These are phyloP conservation scores for Eumaeus atala DNA, from an alignment of 1,140 invertebrate genomes.

Conservation along the genomic window DNA sequence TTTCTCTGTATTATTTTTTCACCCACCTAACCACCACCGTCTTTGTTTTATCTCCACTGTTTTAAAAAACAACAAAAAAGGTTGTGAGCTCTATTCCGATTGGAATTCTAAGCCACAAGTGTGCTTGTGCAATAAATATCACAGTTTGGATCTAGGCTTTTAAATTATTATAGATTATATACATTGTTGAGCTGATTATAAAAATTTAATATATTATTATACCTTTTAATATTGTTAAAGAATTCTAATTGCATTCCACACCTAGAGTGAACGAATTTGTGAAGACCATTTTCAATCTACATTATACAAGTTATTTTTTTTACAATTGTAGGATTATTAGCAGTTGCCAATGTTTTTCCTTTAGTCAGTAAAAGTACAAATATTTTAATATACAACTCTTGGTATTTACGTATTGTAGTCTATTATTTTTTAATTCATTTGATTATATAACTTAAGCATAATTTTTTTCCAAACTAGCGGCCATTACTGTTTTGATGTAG, in stretches of 20 bases:
- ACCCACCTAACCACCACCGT: conserved; percentile 48
- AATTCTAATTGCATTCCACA: conserved; percentile 76
- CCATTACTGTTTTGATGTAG: conserved; percentile 60
- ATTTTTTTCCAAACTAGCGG: conserved; percentile 60
- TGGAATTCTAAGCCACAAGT: conserved; percentile 73
- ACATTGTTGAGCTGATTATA: conserved; percentile 76
- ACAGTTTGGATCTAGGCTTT: conserved; percentile 76
- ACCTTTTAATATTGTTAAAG: conserved; percentile 76
- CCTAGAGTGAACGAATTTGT: conserved; percentile 73
- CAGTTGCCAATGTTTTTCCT: conserved; percentile 75
- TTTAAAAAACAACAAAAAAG: conserved; percentile 58
- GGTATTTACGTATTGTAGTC: conserved; percentile 75
- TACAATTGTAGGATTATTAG: conserved; percentile 73
- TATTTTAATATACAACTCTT: conserved; percentile 76
- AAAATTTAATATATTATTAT: conserved; percentile 77
- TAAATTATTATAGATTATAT: conserved; percentile 77
- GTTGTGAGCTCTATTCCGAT: conserved; percentile 75
- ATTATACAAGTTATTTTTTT: conserved; percentile 74
- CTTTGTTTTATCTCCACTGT: conserved; percentile 50
- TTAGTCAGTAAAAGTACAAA: conserved; percentile 77
- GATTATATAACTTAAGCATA: conserved; percentile 72
- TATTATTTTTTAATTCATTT: conserved; percentile 69
- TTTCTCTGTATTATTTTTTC: conserved; percentile 35
- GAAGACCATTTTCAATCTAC: conserved; percentile 72
- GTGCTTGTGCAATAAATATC: conserved; percentile 77